These are phyloP conservation scores for Ridgeia piscesae DNA, from an alignment of 1,140 invertebrate species.

Conservation along the genomic window DNA sequence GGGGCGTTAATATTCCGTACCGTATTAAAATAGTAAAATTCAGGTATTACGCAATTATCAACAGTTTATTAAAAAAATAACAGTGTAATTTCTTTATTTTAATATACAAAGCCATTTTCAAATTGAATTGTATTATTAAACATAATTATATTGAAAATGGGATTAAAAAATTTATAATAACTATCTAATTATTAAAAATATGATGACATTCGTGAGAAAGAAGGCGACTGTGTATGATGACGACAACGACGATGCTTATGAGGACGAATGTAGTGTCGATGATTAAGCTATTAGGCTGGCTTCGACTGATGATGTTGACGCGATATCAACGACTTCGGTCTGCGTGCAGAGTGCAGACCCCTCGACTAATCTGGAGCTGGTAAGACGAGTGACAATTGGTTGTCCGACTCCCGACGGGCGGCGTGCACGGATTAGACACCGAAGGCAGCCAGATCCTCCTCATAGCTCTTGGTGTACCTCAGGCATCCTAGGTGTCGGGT, in stretches of 20 bases:
- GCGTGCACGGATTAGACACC: neutral
- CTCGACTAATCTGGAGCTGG: neutral
- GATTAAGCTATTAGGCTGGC: neutral
- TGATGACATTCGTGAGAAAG: neutral
- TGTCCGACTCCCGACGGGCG: neutral
- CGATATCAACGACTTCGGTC: neutral
- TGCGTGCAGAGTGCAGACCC: too few relatives aligned
- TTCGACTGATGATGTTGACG: neutral
- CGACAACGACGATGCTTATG: neutral
- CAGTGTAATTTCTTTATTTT: too few relatives aligned
- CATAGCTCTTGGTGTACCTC: neutral
- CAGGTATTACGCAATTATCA: neutral
- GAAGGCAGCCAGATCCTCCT: neutral
- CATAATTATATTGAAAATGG: too few relatives aligned
- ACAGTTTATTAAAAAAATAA: neutral
- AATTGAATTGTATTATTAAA: too few relatives aligned
- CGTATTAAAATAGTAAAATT: neutral
- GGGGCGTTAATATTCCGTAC: neutral
- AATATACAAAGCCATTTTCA: too few relatives aligned
- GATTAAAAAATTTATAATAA: too few relatives aligned
- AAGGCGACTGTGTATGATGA: neutral
- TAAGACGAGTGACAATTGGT: neutral
- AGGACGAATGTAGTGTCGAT: neutral
- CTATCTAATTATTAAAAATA: too few relatives aligned
- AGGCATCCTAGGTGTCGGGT: too few relatives aligned